These are phyloP conservation scores for Thereva unica DNA, from an alignment of 2,888 invertebrate genomes.

Conservation along the genomic window DNA sequence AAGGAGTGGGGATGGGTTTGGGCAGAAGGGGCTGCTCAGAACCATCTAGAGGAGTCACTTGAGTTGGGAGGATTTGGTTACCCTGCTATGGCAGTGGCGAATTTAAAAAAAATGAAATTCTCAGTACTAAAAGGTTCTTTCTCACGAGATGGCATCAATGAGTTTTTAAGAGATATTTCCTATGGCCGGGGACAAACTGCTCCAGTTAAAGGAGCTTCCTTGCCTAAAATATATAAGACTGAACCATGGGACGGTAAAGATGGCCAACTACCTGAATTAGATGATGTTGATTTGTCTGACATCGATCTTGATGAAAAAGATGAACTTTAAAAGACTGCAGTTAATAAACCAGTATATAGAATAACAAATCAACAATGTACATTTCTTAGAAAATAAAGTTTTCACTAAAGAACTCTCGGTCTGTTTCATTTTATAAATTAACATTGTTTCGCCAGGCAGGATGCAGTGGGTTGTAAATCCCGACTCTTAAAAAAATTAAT, in stretches of 20 bases:
- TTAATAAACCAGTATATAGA: slow-evolving; percentile 5
- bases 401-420: too few relatives aligned
- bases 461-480: too few relatives aligned
- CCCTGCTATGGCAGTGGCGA: slow-evolving; percentile 97
- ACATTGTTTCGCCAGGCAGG: too few relatives aligned
- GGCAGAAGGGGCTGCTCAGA: slow-evolving; percentile 89
- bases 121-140: slow-evolving; percentile 92
- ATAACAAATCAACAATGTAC: background rate
- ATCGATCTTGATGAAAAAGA: slow-evolving; percentile 81
- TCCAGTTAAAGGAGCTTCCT: slow-evolving; percentile 78
- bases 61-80: slow-evolving; percentile 98
- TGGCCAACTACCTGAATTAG: slow-evolving; percentile 74
- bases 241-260: slow-evolving; percentile 96
- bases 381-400: background rate
- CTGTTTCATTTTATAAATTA: too few relatives aligned
- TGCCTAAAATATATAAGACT: slow-evolving; percentile 71
- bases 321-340: slow-evolving; percentile 60
- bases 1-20: slow-evolving; percentile 98
- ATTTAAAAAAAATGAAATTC: slow-evolving; percentile 95
- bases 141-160: slow-evolving; percentile 91
- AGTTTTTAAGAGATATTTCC: slow-evolving; percentile 89
- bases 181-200: slow-evolving; percentile 92
- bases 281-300: slow-evolving; percentile 90
- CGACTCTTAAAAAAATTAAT: too few relatives aligned
- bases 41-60: slow-evolving; percentile 80